These are phyloP conservation scores for Drosophila takahashii DNA, from an alignment of 1,140 invertebrate species.

Conservation along the genomic window DNA sequence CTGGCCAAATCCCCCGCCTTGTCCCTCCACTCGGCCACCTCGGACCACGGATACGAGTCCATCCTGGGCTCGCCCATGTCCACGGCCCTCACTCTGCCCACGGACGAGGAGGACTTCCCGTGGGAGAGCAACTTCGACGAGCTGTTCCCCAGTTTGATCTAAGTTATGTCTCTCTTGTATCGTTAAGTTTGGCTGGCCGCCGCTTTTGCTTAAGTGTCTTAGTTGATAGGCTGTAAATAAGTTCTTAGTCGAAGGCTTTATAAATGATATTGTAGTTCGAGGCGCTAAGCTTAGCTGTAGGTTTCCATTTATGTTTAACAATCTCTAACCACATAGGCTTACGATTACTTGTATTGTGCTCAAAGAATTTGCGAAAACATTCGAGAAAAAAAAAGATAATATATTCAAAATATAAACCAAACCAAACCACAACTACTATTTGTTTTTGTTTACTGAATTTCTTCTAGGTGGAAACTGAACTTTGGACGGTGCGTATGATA, in stretches of 20 bases:
- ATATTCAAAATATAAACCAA: constrained; percentile 64
- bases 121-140: constrained; percentile 79
- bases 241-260: constrained; percentile 68
- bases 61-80: constrained; percentile 85
- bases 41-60: constrained; percentile 87
- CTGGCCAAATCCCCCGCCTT: constrained; percentile 74
- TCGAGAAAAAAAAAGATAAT: constrained; percentile 27
- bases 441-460: background rate
- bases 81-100: constrained; percentile 31
- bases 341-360: constrained; percentile 67
- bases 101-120: constrained; percentile 63
- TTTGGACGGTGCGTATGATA: background rate
- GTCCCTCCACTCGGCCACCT: constrained; percentile 79
- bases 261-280: constrained; percentile 53
- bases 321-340: constrained; percentile 62
- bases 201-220: constrained; percentile 49
- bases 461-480: background rate
- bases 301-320: constrained; percentile 80
- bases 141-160: constrained; percentile 77
- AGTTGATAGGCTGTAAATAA: constrained; percentile 62
- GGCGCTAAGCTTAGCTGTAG: constrained; percentile 54
- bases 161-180: constrained; percentile 54
- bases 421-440: constrained; percentile 26
- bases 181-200: constrained; percentile 67
- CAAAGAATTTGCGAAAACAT: constrained; percentile 59